These are phyloP conservation scores for Pangasius krempfi DNA, from an alignment of 2,797 vertebrate species.

Conservation along the genomic window DNA sequence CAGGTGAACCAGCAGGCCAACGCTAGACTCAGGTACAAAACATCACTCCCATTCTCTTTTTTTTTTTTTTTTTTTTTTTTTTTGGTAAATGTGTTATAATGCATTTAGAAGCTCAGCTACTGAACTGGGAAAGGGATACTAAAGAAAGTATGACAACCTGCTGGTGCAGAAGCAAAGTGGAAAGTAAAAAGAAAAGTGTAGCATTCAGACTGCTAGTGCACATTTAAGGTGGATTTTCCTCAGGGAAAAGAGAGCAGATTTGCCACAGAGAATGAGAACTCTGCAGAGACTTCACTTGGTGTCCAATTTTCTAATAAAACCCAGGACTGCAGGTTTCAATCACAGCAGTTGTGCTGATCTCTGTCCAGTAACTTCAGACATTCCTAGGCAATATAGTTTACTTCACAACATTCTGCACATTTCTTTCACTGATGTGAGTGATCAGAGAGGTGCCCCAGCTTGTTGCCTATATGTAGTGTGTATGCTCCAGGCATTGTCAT, in stretches of 20 bases:
- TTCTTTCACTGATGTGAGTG: constrained; percentile 3
- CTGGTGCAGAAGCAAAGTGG: neutral
- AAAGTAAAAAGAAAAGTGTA: neutral
- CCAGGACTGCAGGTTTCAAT: neutral
- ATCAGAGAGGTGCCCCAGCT: constrained; percentile 20
- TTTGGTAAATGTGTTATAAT: neutral
- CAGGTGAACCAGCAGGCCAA: constrained; percentile 84
- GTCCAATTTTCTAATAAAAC: neutral
- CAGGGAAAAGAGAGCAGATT: neutral
- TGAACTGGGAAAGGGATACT: neutral
- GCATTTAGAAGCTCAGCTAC: no score
- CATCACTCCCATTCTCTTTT: neutral
- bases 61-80: neutral
- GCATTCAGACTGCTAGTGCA: neutral
- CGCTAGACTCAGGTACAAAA: constrained; percentile 74
- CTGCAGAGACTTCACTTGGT: neutral
- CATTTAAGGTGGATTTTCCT: neutral
- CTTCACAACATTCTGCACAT: constrained; percentile 1
- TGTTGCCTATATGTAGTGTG: constrained; percentile 11
- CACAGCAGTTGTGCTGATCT: constrained; percentile 7
- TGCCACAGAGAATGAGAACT: neutral
- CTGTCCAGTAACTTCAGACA: neutral
- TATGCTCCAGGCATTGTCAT: constrained; percentile 30
- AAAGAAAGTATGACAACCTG: neutral
- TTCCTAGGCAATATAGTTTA: neutral